These are phyloP conservation scores for Nysson spinosus DNA, from an alignment of 2,888 invertebrate species.

Conservation along the genomic window DNA sequence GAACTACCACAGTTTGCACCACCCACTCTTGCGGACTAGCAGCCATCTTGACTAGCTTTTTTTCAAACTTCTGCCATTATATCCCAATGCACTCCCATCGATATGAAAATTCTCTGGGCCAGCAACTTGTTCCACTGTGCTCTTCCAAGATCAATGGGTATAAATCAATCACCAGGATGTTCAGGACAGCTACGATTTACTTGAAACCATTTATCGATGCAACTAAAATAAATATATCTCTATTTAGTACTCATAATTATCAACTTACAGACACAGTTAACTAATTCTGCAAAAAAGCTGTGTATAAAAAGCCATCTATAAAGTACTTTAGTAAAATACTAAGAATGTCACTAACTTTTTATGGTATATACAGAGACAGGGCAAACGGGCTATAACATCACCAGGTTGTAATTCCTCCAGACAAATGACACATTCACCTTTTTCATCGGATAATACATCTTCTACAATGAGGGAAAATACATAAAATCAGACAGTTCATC, in stretches of 20 bases:
- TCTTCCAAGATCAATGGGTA: constrained; percentile 58
- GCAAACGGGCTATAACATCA: constrained; percentile 98
- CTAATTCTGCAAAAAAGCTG: too few species aligned
- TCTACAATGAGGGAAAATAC: constrained; percentile 80
- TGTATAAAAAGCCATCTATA: too few species aligned
- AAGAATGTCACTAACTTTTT: constrained; percentile 86
- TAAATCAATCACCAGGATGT: constrained; percentile 93
- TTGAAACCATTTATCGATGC: constrained; percentile 99
- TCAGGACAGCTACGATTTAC: constrained; percentile 99
- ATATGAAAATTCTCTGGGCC: constrained; percentile 61
- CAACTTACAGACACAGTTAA: too few species aligned
- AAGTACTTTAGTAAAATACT: too few species aligned
- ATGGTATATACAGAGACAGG: constrained; percentile 99
- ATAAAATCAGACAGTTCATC: too few species aligned
- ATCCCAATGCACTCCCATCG: constrained; percentile 53
- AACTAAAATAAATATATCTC: constrained; percentile 82
- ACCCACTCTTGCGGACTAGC: constrained; percentile 75
- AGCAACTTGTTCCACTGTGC: constrained; percentile 66
- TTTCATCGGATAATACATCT: constrained; percentile 96
- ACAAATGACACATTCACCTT: constrained; percentile 99
- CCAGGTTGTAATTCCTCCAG: constrained; percentile 97
- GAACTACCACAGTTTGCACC: constrained; percentile 67
- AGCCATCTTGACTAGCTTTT: constrained; percentile 76
- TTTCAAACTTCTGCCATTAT: constrained; percentile 53
- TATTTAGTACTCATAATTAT: not conserved